phyloP scores from a whole-genome alignment of 2,113 vertebrate genomes.

The Ophiodon elongatus region DNA sequence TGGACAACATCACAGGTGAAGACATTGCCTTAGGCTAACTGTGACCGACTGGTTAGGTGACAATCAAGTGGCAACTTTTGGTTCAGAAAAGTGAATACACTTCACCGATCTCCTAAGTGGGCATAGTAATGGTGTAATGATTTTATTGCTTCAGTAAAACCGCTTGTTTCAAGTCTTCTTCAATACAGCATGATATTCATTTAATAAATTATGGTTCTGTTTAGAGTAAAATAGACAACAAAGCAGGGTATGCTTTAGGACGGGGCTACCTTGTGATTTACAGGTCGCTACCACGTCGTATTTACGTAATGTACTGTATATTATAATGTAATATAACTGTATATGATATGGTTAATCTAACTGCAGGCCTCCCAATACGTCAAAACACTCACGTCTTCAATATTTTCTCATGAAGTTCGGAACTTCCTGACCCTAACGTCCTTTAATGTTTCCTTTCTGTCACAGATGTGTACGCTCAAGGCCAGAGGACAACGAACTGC shows the following conservation, averaged over 20 bases:
- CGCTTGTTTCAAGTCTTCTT: no score
- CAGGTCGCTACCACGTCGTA: neutral
- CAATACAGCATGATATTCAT: neutral
- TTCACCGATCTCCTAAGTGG: no score
- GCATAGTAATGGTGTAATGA: neutral
- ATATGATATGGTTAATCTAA: neutral
- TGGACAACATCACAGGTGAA: constrained; percentile 92
- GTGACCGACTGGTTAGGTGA: neutral
- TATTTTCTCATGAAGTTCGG: neutral
- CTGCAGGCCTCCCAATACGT: neutral
- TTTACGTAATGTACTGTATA: neutral
- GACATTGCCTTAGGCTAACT: neutral
- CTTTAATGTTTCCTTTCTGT: constrained; percentile 15
- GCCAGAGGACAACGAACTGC: constrained; percentile 83
- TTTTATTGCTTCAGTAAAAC: no score
- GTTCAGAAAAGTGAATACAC: neutral
- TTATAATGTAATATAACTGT: neutral
- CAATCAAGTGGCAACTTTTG: neutral
- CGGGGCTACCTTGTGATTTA: neutral
- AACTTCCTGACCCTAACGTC: neutral
- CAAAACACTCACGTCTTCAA: neutral
- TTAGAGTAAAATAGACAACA: neutral
- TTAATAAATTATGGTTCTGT: neutral
- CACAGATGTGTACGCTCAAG: constrained; percentile 89
- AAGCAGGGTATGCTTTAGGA: neutral